Evolutionary conservation across 2,113 vertebrate species (phyloP).

Genomic region (Cyphomyrus plagiostoma): DNA sequence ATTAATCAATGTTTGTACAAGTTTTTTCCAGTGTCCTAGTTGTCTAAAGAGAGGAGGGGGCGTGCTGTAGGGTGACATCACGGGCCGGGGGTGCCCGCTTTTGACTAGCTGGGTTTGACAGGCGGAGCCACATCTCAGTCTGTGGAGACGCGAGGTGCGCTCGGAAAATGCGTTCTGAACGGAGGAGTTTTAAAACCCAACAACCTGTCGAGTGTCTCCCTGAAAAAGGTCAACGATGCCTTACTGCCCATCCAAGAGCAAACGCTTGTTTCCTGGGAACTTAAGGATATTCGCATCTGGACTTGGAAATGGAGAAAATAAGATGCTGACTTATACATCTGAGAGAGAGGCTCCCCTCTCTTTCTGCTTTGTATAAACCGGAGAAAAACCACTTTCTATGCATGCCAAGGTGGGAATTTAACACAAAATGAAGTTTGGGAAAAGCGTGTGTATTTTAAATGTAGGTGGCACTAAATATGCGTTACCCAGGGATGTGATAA

Average conservation of each 20-base stretch:
- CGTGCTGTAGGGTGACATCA: constrained; percentile 35
- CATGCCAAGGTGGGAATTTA: not conserved
- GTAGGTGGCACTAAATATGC: constrained; percentile 86
- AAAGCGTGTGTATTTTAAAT: constrained; percentile 72
- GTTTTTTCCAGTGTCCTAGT: constrained; percentile 16
- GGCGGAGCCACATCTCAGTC: constrained; percentile 15
- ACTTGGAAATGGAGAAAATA: constrained; percentile 13
- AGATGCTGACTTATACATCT: constrained; percentile 8
- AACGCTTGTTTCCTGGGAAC: not conserved
- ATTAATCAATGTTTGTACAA: not conserved
- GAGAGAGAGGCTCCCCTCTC: constrained; percentile 6
- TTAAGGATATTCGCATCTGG: constrained; percentile 1
- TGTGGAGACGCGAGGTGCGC: constrained; percentile 19
- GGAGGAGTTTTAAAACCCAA: constrained; percentile 26
- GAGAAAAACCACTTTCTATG: not conserved
- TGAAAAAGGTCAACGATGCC: not conserved
- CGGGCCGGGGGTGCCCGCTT: constrained; percentile 20
- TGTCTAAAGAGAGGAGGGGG: not conserved
- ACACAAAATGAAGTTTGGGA: constrained; percentile 73
- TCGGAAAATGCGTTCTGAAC: constrained; percentile 30
- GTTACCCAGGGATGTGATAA: constrained; percentile 77
- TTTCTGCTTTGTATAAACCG: constrained; percentile 20
- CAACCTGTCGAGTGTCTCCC: constrained; percentile 2
- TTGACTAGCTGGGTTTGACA: constrained; percentile 18
- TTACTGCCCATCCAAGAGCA: not conserved